Percentiles rank a stretch among this genome's conserved stretches.
Evolutionary conservation across 2,797 vertebrate genomes (phyloP).

Genomic region (Anableps anableps): DNA sequence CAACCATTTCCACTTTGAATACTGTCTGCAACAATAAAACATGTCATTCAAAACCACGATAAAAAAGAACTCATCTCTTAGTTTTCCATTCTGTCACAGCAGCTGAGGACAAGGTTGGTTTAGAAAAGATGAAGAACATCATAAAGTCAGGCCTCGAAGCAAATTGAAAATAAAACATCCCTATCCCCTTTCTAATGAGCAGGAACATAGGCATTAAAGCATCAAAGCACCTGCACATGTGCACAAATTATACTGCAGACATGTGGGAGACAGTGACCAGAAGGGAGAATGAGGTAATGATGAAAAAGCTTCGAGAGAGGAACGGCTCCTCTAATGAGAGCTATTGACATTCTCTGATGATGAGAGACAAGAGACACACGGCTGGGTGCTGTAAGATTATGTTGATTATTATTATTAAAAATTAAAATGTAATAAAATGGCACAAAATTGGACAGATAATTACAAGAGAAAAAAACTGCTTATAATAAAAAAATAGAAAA

Average conservation of each 20-base stretch:
- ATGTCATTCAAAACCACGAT: constrained; percentile 15
- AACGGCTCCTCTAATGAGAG: constrained; percentile 64
- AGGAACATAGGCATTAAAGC: constrained; percentile 17
- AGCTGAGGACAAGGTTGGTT: constrained; percentile 15
- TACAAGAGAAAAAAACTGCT: neutral
- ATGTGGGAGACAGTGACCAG: constrained; percentile 48
- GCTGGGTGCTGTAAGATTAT: constrained; percentile 15
- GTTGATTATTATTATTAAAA: constrained; percentile 6
- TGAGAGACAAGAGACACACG: constrained; percentile 24
- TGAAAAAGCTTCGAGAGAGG: constrained; percentile 44
- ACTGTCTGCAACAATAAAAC: neutral
- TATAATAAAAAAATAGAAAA: neutral
- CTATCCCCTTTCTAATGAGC: constrained; percentile 46
- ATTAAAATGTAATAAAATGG: constrained; percentile 6
- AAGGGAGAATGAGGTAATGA: constrained; percentile 69
- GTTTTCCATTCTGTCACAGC: neutral
- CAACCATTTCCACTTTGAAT: neutral
- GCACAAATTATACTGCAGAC: constrained; percentile 33
- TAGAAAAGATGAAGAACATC: neutral
- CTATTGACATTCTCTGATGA: constrained; percentile 67
- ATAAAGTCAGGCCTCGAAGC: neutral
- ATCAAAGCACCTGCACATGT: constrained; percentile 10
- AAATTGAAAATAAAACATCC: constrained; percentile 57
- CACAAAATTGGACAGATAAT: constrained; percentile 6
- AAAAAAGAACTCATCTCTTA: neutral